Evolutionary conservation across 1,140 invertebrate genomes (phyloP).

Genomic region (Chlorops oryzae): DNA sequence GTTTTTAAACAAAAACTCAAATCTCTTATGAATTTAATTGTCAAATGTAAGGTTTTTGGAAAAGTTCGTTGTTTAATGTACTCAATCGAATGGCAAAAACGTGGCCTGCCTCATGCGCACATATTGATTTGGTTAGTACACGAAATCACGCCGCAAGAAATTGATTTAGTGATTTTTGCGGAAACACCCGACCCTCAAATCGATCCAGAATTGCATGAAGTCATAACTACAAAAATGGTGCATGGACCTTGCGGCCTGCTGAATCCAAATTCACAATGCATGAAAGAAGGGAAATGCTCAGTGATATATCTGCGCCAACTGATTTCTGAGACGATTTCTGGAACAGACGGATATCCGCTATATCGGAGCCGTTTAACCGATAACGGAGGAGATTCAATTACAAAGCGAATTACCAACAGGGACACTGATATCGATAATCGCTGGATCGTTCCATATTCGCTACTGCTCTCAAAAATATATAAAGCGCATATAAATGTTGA

Average conservation of each 20-base stretch:
- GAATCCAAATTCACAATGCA: constrained; percentile 24
- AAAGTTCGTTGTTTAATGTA: constrained; percentile 45
- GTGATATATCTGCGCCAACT: constrained; percentile 30
- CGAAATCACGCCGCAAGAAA: too few species aligned
- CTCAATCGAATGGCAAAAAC: constrained; percentile 53
- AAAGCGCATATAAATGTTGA: constrained; percentile 39
- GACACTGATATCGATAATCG: too few species aligned
- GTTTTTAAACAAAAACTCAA: constrained; percentile 52
- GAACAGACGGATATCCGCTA: constrained; percentile 48
- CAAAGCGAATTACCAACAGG: too few species aligned
- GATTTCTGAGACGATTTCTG: constrained; percentile 30
- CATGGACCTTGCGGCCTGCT: constrained; percentile 49
- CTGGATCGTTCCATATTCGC: constrained; percentile 34
- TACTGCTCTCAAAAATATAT: constrained; percentile 22
- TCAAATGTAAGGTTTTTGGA: constrained; percentile 41
- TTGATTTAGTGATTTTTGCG: too few species aligned
- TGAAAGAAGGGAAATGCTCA: constrained; percentile 19
- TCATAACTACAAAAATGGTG: constrained; percentile 49
- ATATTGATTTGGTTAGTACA: constrained; percentile 42
- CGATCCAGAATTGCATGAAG: constrained; percentile 46
- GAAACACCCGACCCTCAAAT: too few species aligned
- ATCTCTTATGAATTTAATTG: constrained; percentile 48
- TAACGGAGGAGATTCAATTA: constrained; percentile 29
- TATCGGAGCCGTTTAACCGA: constrained; percentile 42
- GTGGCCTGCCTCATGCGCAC: constrained; percentile 50